Conservation (phyloP, 2,113 vertebrate genomes). For the Pedetes capensis region DNA sequence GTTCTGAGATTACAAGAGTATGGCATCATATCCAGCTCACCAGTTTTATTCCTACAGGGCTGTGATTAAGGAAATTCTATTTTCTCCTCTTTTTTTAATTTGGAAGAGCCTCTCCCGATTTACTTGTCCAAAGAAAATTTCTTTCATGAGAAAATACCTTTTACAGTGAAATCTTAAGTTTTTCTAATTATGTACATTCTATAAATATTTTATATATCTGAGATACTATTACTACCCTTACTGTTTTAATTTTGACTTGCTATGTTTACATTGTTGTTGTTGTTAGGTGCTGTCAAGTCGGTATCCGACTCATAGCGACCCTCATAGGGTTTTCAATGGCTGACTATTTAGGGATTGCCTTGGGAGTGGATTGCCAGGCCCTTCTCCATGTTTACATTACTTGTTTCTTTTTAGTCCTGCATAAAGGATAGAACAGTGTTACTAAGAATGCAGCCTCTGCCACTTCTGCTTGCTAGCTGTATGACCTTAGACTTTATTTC, state of each 20-base stretch:
- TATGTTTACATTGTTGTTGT: neutral
- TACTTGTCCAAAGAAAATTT: neutral
- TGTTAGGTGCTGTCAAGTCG: no score
- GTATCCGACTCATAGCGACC: no score
- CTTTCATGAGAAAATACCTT: neutral
- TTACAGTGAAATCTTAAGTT: neutral
- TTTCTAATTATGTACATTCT: neutral
- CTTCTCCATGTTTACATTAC: no score
- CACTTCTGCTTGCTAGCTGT: neutral
- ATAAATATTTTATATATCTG: neutral
- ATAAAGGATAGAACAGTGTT: neutral
- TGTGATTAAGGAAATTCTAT: neutral
- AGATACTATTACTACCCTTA: neutral
- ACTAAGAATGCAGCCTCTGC: neutral
- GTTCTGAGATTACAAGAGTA: no score
- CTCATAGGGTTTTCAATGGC: no score
- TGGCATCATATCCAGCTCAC: no score
- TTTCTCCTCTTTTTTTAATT: neutral
- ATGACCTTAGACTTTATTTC: neutral
- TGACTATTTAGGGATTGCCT: no score
- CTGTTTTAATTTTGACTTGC: constrained; percentile 15
- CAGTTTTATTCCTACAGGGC: neutral
- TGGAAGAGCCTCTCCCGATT: neutral
- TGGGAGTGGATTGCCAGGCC: no score
- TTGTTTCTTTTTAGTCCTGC: neutral